phyloP scores from a whole-genome alignment of 2,888 invertebrate genomes.

The Neuroscelio doddi region DNA sequence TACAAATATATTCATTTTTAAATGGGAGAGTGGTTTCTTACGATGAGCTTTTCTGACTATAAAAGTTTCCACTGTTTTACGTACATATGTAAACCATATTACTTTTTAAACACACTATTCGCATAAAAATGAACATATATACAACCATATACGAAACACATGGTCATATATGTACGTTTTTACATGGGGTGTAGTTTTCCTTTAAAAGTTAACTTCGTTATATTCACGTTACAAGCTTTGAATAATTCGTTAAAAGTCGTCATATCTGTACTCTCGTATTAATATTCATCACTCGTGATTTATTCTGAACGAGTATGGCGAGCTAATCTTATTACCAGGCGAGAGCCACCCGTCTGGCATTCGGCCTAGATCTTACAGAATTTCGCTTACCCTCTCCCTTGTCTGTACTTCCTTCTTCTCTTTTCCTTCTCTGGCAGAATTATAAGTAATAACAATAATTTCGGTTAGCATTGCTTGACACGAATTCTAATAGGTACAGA shows the following conservation, averaged over 20 bases:
- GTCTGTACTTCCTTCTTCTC: slow-evolving; percentile 1
- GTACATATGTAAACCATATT: too few relatives aligned
- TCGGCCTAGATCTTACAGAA: slow-evolving; percentile 12
- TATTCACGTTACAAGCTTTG: slow-evolving; percentile 7
- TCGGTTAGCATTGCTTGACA: slow-evolving; percentile 20
- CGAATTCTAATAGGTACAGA: slow-evolving; percentile 22
- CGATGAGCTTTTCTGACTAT: too few relatives aligned
- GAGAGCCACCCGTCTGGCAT: slow-evolving; percentile 14
- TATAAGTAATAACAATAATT: slow-evolving; percentile 39
- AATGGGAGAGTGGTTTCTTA: too few relatives aligned
- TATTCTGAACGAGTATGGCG: slow-evolving; percentile 22
- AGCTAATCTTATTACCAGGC: slow-evolving; percentile 28
- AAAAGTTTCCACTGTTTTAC: too few relatives aligned
- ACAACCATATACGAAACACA: too few relatives aligned
- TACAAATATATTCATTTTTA: too few relatives aligned
- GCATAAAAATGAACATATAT: too few relatives aligned
- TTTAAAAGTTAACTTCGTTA: not conserved
- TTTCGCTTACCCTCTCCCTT: slow-evolving; percentile 8
- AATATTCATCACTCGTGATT: slow-evolving; percentile 28
- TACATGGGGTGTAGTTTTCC: too few relatives aligned
- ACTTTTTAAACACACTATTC: too few relatives aligned
- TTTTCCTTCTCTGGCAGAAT: not conserved
- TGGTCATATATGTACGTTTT: too few relatives aligned
- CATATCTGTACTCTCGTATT: slow-evolving; percentile 18
- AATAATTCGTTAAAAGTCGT: slow-evolving; percentile 12